Evolutionary conservation across 2,888 invertebrate species (phyloP), one percentile per base, ranked within the genome.

Genomic region (Bombylius major): DNA sequence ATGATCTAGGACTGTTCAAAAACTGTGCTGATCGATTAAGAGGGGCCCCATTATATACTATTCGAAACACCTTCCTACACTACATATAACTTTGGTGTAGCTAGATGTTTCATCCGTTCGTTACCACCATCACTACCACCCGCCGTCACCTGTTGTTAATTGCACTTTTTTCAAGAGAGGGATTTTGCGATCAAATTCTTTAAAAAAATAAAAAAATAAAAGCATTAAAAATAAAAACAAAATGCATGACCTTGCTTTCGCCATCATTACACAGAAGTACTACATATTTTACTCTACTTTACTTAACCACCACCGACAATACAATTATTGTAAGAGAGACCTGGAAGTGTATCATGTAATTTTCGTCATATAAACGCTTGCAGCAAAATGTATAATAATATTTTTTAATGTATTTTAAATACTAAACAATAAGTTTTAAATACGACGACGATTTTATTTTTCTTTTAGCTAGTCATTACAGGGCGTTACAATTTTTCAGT

Each of bases 1-100:
- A 73, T 69, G 67, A 70, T 67, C 74, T 73, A 74, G 74, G 74
- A 74, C 74, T 74, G 74, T 74, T 73, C 70, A 72, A 72, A 68
- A 74, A 74, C 74, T 74, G 74, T 73, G 70, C 71, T 66, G 67
- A 65, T 68, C 66, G 64, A 61, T 63, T 66, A 66, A 65, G 65
- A 65, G 65, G 63, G 63, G 67, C 71, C 70, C 65, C 67, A 72
- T 70, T 73, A 71, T 73, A 73, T 73, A 73, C 57, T 46, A 42
- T 23, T 44, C 48, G 23, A 11, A 49, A 44, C 54, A 33, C 54
- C 54, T 42, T 54, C 57, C 59, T 57, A 59, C 59, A 54, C 57
- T 42, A 42, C 39, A 5, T 23, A 23, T 23, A 23, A 23, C 23
- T 23, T 23, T 23, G 23, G 23, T 23, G 23, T 23, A 23, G 34